Percentiles rank a stretch among this genome's conserved stretches.
Conservation (phyloP, 2,113 vertebrate genomes). For the Harpagus bidentatus region DNA sequence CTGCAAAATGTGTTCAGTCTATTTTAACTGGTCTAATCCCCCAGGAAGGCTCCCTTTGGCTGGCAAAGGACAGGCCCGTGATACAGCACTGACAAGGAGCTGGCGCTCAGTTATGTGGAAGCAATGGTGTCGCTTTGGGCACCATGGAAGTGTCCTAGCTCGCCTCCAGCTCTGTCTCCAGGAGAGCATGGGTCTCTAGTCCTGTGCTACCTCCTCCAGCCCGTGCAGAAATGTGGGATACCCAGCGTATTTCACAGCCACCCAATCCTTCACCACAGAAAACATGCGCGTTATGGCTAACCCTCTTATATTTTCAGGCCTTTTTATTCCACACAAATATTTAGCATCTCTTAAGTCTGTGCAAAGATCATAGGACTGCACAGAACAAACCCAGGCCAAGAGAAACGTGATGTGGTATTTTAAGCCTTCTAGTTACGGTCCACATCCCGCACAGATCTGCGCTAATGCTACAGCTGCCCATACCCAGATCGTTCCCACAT, state of each 20-base stretch:
- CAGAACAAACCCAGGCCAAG: not conserved
- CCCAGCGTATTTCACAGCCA: not conserved
- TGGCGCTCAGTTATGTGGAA: not conserved
- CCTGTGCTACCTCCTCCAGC: not conserved
- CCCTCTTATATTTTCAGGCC: not conserved
- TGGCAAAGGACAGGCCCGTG: not conserved
- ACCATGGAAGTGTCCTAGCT: not conserved
- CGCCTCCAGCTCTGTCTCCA: not conserved
- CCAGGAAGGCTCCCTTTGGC: not conserved
- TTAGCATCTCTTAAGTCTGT: not conserved
- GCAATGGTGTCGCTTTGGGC: not conserved
- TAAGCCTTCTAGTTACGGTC: not conserved
- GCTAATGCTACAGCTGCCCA: not conserved
- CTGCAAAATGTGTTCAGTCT: not conserved
- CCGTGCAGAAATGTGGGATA: not conserved
- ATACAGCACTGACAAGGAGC: not conserved
- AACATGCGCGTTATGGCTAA: fast-evolving
- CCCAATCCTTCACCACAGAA: not conserved
- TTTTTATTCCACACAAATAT: not conserved
- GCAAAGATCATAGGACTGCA: not conserved
- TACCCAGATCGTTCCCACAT: not conserved
- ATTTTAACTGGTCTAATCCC: not conserved
- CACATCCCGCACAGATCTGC: not conserved
- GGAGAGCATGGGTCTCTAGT: not conserved
- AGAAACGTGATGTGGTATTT: not conserved